Evolutionary conservation across 2,113 vertebrate genomes (phyloP).

Genomic region (Brienomyrus brachyistius): DNA sequence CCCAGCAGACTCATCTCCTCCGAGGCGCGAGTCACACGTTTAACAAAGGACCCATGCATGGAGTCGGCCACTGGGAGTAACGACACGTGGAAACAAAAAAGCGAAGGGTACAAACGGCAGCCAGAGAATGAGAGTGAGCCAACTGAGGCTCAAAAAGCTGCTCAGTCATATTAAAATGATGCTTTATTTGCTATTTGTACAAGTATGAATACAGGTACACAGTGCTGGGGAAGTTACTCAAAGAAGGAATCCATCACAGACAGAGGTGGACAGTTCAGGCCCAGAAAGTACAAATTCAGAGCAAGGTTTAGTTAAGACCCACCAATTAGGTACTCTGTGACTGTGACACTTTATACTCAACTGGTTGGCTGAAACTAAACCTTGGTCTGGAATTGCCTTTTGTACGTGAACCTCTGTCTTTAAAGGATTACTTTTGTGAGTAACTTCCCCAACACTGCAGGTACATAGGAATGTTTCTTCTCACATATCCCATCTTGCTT

Average conservation of each 20-base stretch:
- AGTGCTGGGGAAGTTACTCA: not conserved
- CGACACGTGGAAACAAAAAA: slow-evolving; percentile 6
- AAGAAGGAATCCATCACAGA: not conserved
- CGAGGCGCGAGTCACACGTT: slow-evolving; percentile 17
- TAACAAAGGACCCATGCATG: slow-evolving; percentile 18
- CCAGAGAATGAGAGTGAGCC: not conserved
- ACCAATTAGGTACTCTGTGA: not conserved
- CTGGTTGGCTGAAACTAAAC: not conserved
- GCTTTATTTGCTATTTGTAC: not conserved
- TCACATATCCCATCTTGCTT: not conserved
- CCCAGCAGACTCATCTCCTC: slow-evolving; percentile 13
- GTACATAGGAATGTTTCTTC: not conserved
- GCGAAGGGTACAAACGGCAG: no score
- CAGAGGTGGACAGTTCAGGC: not conserved
- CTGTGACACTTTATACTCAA: not conserved
- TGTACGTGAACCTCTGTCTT: not conserved
- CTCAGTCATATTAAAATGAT: not conserved
- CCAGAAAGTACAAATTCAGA: not conserved
- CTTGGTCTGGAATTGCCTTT: not conserved
- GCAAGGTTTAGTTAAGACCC: not conserved
- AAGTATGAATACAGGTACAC: not conserved
- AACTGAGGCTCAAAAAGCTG: not conserved
- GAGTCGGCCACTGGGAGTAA: not conserved
- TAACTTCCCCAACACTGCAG: not conserved
- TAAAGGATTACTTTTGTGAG: not conserved